Percentiles rank a stretch among this genome's conserved stretches.
Evolutionary conservation across 2,797 vertebrate genomes (phyloP).

Genomic region (Smutsia temminckii): DNA sequence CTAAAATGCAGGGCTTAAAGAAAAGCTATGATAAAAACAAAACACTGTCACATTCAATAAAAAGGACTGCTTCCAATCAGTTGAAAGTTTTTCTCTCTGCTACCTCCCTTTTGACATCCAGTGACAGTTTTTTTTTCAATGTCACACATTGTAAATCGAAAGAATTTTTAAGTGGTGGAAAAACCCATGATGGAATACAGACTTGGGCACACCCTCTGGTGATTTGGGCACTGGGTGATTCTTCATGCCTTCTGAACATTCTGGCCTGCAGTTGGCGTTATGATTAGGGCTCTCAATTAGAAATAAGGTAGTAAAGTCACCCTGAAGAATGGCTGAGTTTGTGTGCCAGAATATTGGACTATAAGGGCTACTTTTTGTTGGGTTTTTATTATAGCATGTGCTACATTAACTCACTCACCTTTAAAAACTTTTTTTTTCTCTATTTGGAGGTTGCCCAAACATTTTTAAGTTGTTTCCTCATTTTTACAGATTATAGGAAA

Average conservation of each 20-base stretch:
- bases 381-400: constrained; percentile 80
- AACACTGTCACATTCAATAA: not conserved
- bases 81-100: not conserved
- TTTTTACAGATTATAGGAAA: constrained; percentile 83
- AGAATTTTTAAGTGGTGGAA: constrained; percentile 73
- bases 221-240: constrained; percentile 65
- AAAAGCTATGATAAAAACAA: not conserved
- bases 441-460: constrained; percentile 81
- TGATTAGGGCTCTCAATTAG: constrained; percentile 64
- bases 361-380: constrained; percentile 76
- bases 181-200: not conserved
- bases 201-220: not conserved
- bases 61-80: not conserved
- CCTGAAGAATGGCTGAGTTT: constrained; percentile 60
- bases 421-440: constrained; percentile 75
- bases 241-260: constrained; percentile 51
- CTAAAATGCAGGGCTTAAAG: not conserved
- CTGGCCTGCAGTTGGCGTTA: not conserved
- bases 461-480: constrained; percentile 84
- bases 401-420: constrained; percentile 79
- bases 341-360: constrained; percentile 66
- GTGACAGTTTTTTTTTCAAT: constrained; percentile 56
- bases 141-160: constrained; percentile 68
- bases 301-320: constrained; percentile 74
- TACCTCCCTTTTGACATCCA: not conserved